These are phyloP conservation scores for Cranoglanis bouderius DNA, from an alignment of 2,113 vertebrate species.

Conservation along the genomic window DNA sequence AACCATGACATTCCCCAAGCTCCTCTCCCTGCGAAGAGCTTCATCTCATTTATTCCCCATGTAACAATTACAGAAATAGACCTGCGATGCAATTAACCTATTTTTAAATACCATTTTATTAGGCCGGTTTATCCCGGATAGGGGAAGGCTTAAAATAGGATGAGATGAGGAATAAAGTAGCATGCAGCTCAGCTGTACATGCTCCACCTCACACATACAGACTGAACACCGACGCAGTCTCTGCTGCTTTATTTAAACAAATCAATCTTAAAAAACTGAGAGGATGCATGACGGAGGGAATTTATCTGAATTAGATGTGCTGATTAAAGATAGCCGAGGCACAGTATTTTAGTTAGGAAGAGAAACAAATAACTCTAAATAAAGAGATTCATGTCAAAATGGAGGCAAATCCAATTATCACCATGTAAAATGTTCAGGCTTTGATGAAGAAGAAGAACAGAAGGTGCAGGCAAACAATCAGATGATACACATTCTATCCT, in stretches of 20 bases:
- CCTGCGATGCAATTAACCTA: conserved; percentile 63
- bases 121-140: conserved; percentile 63
- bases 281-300: conserved; percentile 20
- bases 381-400: background rate
- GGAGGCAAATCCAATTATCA: conserved; percentile 39
- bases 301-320: conserved; percentile 14
- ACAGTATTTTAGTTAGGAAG: conserved; percentile 6
- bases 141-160: conserved; percentile 62
- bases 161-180: conserved; percentile 55
- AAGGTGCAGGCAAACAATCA: background rate
- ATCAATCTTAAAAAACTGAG: conserved; percentile 47
- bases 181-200: conserved; percentile 42
- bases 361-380: conserved; percentile 35
- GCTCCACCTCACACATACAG: conserved; percentile 37
- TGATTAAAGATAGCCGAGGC: conserved; percentile 28
- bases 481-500: background rate
- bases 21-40: background rate
- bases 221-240: conserved; percentile 25
- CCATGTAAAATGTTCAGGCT: background rate
- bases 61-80: conserved; percentile 63
- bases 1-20: conserved; percentile 33
- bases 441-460: conserved; percentile 2
- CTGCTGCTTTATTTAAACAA: conserved; percentile 46
- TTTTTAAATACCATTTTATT: conserved; percentile 65
- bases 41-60: conserved; percentile 54